These are phyloP conservation scores for Ichneumon xanthorius DNA, from an alignment of 2,888 invertebrate genomes.

Conservation along the genomic window DNA sequence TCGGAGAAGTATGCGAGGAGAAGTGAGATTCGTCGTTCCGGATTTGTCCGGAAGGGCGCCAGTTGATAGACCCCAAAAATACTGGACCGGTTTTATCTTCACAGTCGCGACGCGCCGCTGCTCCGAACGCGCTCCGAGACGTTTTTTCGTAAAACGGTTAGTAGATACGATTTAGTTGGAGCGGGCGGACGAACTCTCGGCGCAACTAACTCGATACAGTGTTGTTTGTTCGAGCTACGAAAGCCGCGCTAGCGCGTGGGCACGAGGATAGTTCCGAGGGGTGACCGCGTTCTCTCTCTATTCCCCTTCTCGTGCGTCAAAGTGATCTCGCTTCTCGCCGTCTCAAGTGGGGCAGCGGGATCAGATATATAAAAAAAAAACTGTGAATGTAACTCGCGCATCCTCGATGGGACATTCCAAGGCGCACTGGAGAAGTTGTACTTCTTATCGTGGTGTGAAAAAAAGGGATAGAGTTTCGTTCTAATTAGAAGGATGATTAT, in stretches of 20 bases:
- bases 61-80: slow-evolving; percentile 73
- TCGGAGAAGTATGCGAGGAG: slow-evolving; percentile 17
- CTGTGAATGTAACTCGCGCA: not conserved
- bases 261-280: slow-evolving; percentile 56
- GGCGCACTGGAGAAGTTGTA: not conserved
- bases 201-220: slow-evolving; percentile 39
- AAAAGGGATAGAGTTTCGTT: slow-evolving; percentile 10
- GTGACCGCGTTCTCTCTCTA: slow-evolving; percentile 40
- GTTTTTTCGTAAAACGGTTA: slow-evolving; percentile 74
- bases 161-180: slow-evolving; percentile 67
- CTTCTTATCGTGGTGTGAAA: not conserved
- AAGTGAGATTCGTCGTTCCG: slow-evolving; percentile 62
- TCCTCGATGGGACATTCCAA: not conserved
- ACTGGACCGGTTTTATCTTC: slow-evolving; percentile 80
- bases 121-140: slow-evolving; percentile 44
- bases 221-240: slow-evolving; percentile 28
- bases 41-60: slow-evolving; percentile 53
- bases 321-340: slow-evolving; percentile 28
- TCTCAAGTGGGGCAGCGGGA: not conserved
- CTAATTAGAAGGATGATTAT: not conserved
- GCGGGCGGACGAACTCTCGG: slow-evolving; percentile 47
- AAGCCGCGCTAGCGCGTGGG: slow-evolving; percentile 52
- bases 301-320: slow-evolving; percentile 9
- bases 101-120: slow-evolving; percentile 72
- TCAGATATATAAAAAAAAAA: not conserved